Conservation (phyloP, 2,797 vertebrate genomes). For the Dicrostonyx torquatus region DNA sequence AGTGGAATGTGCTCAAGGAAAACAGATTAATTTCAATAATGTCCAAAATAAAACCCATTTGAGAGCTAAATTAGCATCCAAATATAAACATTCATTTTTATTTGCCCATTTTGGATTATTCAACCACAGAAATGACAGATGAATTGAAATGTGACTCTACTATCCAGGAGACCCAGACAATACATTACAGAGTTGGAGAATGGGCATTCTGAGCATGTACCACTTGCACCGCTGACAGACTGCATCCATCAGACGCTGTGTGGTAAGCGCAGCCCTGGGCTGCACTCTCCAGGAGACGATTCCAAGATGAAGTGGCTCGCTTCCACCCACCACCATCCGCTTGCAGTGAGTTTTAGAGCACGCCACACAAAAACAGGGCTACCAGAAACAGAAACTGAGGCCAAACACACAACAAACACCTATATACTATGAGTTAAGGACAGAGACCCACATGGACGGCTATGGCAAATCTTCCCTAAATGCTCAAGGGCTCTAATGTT, state of each 20-base stretch:
- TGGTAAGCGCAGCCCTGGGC: not conserved
- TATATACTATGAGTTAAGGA: not conserved
- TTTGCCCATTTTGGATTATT: constrained; percentile 73
- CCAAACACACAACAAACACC: not conserved
- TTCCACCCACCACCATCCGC: not conserved
- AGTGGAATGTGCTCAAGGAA: constrained; percentile 49
- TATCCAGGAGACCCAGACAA: constrained; percentile 57
- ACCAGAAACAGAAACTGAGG: not conserved
- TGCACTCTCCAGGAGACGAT: not conserved
- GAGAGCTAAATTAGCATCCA: constrained; percentile 75
- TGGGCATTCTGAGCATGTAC: rapidly evolving
- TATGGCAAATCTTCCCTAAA: not conserved
- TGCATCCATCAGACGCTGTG: constrained; percentile 6
- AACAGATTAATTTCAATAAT: constrained; percentile 73
- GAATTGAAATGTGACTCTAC: constrained; percentile 46
- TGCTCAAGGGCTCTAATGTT: not conserved
- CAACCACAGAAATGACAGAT: constrained; percentile 68
- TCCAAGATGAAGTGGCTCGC: not conserved
- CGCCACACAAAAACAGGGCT: not conserved
- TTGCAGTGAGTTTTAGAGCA: not conserved
- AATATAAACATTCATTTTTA: constrained; percentile 79
- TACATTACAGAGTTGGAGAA: not conserved
- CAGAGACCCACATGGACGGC: not conserved
- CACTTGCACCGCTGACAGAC: not conserved
- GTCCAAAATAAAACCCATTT: constrained; percentile 71